Evolutionary conservation across 2,888 invertebrate genomes (phyloP).

Genomic region (Lasioglossum pauxillum): DNA sequence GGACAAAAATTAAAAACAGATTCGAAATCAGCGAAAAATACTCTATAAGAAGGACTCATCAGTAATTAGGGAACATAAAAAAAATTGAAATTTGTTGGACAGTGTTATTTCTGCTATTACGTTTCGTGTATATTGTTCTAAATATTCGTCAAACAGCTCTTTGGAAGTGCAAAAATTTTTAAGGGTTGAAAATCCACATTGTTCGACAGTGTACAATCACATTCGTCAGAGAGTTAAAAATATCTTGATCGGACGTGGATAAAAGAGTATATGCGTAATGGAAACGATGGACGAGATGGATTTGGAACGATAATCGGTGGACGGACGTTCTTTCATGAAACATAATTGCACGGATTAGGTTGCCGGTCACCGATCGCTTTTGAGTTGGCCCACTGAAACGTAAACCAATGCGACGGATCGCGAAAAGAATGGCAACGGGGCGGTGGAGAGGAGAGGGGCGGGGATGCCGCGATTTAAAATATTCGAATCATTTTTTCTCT

Average conservation of each 20-base stretch:
- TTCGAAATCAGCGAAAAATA: too few relatives aligned
- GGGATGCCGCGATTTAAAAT: constrained; percentile 30
- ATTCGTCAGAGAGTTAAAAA: neutral
- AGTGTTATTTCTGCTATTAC: neutral
- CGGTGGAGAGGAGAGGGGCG: neutral
- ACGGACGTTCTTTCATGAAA: neutral
- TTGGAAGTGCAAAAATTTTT: neutral
- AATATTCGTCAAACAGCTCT: neutral
- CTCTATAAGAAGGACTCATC: too few relatives aligned
- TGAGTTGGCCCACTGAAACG: constrained; percentile 24
- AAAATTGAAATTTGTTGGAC: too few relatives aligned
- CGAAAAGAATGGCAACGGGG: neutral
- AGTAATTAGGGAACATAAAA: too few relatives aligned
- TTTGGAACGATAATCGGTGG: neutral
- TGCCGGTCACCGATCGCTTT: constrained; percentile 11
- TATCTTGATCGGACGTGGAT: neutral
- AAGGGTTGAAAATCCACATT: too few relatives aligned
- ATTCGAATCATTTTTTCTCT: constrained; percentile 43
- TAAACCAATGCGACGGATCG: constrained; percentile 16
- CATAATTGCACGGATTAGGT: neutral
- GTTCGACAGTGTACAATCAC: too few relatives aligned
- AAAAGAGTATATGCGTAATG: neutral
- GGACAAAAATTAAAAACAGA: too few relatives aligned
- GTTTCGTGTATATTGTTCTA: neutral
- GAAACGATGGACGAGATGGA: neutral